phyloP scores from a whole-genome alignment of 2,113 vertebrate species.

The Pelmatolapia mariae region DNA sequence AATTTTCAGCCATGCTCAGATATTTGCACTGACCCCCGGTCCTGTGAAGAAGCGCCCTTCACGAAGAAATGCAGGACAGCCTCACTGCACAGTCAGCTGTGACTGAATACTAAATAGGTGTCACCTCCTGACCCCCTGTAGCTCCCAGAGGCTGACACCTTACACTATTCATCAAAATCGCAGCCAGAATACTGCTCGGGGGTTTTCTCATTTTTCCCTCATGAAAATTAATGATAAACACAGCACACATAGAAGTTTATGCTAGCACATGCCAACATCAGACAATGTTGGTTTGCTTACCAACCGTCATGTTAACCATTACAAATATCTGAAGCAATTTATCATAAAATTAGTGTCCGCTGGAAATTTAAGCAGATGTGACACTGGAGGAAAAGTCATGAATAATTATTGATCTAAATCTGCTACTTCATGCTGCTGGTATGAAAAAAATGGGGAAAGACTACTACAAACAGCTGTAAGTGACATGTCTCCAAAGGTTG shows the following conservation, averaged over 20 bases:
- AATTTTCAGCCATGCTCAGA: not conserved
- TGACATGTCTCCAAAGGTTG: not conserved
- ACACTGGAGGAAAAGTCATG: not conserved
- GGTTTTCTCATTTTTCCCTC: not conserved
- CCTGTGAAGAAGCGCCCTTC: not conserved
- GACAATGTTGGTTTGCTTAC: not conserved
- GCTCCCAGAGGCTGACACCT: not conserved
- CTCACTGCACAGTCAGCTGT: not conserved
- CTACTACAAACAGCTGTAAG: not conserved
- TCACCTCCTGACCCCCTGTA: not conserved
- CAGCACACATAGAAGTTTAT: not conserved
- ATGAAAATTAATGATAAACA: not conserved
- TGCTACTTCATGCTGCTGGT: not conserved
- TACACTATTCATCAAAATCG: not conserved
- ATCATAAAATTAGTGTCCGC: rapidly evolving
- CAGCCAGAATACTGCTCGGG: not conserved
- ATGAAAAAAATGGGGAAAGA: not conserved
- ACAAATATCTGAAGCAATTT: not conserved
- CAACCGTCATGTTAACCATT: not conserved
- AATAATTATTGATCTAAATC: not conserved
- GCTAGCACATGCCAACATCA: not conserved
- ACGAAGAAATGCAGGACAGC: not conserved
- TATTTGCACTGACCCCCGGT: not conserved
- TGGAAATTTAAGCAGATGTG: not conserved
- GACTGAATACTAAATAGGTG: slow-evolving; percentile 8